Base-by-base conservation (phyloP, 2,888 invertebrate species). In the Venusia cambrica region DNA sequence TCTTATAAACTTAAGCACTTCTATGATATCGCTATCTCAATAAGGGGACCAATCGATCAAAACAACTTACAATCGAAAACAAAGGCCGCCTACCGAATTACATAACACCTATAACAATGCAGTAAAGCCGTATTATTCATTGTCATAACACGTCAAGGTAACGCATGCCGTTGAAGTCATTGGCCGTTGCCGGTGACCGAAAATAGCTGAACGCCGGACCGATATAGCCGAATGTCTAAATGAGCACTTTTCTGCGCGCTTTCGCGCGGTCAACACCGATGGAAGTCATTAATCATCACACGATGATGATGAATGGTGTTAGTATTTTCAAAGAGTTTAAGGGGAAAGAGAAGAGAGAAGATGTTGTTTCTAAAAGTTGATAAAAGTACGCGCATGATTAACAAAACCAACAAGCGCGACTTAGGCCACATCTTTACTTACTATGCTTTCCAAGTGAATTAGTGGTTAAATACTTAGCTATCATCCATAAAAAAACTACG, bases 191-290 rank as follows among this genome's bases (percentile, higher is more conserved):
- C n/a, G 57, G 42, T 60, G 74, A 73, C 83, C n/a, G 74, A 72
- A 79, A 75, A 75, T 81, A 84, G 74, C 75, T 77, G 77, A 80
- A 75, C 69, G 51, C 54, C 45, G 48, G 66, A 72, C 80, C 78
- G 74, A 78, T 84, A 84, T 84, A 85, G 65, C 71, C 83, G 76
- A 83, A 74, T 65, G 72, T 66, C 66, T 71, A 78, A 73, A 73
- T 69, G 72, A 58, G 62, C 68, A 68, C 64, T 65, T 70, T 80
- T 78, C 73, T 73, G 76, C 73, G 69, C 62, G 66, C 64, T 57
- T 57, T 57, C 56, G 57, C 47, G 52, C 64, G 70, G 69, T 73
- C 69, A 76, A 70, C 71, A 66, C 58, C 62, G 66, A 48, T 47
- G 48, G 35, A 40, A 35, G 35, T 19, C 26, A 25, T 45, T 31